Base-by-base conservation (phyloP, 2,888 invertebrate genomes). In the Parnassius smintheus region DNA sequence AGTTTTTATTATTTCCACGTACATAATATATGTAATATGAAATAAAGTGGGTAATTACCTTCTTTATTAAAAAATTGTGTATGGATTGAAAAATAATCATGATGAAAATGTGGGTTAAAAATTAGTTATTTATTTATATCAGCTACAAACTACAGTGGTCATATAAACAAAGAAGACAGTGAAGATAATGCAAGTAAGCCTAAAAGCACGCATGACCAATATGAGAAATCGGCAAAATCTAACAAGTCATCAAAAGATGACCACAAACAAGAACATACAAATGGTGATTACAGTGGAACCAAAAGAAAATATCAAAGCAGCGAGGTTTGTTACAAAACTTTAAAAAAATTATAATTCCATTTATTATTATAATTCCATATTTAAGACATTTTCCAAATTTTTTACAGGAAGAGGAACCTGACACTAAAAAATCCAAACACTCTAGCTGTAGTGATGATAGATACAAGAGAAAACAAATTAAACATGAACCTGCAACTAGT, bases 291-390 rank as follows among this genome's bases (percentile, higher is more conserved):
- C 67, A 83, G 82, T 70, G 78, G 82, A 25, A 74, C 66, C 64
- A 90, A 89, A 71, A 79, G 87, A 68, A 85, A 82, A 76, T 77
- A 85, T 72, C 80, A 85, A 42, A 89, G 86, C 68, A 88, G 87
- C 79, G 91, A 90, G 86, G 91, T 91, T 61, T 73, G 80, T 76
- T 12, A 10, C 48, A 13, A 1, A 12, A 7, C 18, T 46, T 12
- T n/a, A 46, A 11, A 44, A 11, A 9, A 44, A 8, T 11, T 44
- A 44, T 11, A 44, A 44, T 44, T 44, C 10, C 44, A 44, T 44
- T 44, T 44, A 11, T 44, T 11, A 44, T 44, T 44, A 44, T 44
- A 44, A 44, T 44, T 9, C 9, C 44, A 44, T 2, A 11, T 10
- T 44, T 44, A 11, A 11, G 10, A 1, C 44, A 44, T 11, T 44